These are phyloP conservation scores for Arctia plantaginis DNA, from an alignment of 2,888 invertebrate genomes.

Conservation along the genomic window DNA sequence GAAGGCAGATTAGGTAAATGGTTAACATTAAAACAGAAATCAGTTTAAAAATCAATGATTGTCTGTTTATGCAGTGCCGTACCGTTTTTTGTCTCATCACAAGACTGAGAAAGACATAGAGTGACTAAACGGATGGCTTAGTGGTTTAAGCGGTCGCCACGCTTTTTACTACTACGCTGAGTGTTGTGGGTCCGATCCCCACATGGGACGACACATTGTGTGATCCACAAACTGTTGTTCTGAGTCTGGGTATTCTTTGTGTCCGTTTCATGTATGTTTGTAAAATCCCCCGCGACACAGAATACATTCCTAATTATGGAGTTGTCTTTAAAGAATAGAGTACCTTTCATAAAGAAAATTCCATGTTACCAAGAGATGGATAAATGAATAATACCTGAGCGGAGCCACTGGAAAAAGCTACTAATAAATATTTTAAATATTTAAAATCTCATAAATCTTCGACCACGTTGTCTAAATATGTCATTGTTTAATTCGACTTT, in stretches of 20 bases:
- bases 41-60: neutral
- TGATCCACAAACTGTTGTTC: too few relatives aligned
- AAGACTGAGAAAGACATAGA: neutral
- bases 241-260: too few relatives aligned
- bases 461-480: neutral
- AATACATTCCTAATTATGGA: too few relatives aligned
- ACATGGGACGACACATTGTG: too few relatives aligned
- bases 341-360: neutral
- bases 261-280: too few relatives aligned
- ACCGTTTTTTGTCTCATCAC: neutral
- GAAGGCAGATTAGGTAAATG: neutral
- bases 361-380: neutral
- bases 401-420: neutral
- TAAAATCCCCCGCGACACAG: too few relatives aligned
- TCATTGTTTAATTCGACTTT: neutral
- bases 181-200: too few relatives aligned
- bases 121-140: too few relatives aligned
- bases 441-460: conserved; percentile 2
- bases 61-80: neutral
- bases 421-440: neutral
- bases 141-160: too few relatives aligned
- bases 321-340: too few relatives aligned
- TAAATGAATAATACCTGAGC: too few relatives aligned
- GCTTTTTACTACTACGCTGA: too few relatives aligned
- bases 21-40: neutral